phyloP scores from a whole-genome alignment of 2,113 vertebrate species.

The Oenanthe melanoleuca region DNA sequence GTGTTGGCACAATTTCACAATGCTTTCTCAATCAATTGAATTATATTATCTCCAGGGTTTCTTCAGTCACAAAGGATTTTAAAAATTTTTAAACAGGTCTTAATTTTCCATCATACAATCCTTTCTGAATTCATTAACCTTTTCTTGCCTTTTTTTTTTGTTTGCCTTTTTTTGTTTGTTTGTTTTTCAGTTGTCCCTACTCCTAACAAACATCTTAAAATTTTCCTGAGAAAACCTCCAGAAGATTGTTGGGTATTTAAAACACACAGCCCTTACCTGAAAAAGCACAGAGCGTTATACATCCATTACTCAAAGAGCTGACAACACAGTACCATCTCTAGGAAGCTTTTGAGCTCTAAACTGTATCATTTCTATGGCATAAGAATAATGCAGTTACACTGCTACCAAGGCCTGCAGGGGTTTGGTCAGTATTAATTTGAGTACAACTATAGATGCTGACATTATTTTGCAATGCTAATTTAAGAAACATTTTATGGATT shows the following conservation, averaged over 20 bases:
- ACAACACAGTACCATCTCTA: background rate
- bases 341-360: background rate
- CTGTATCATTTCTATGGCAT: rapidly evolving
- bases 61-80: background rate
- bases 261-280: background rate
- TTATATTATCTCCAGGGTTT: background rate
- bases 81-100: background rate
- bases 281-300: background rate
- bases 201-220: background rate
- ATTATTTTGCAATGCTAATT: background rate
- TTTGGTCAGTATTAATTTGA: background rate
- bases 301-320: background rate
- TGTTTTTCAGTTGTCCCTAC: background rate
- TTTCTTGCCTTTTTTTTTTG: background rate
- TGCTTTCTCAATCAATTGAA: background rate
- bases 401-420: background rate
- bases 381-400: background rate
- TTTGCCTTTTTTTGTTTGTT: background rate
- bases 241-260: background rate
- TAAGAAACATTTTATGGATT: background rate
- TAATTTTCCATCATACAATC: background rate
- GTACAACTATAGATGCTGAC: rapidly evolving
- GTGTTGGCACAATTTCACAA: background rate
- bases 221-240: background rate
- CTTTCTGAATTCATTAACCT: background rate